Conservation (phyloP, 1,140 invertebrate genomes). For the Zaprionus inermis region DNA sequence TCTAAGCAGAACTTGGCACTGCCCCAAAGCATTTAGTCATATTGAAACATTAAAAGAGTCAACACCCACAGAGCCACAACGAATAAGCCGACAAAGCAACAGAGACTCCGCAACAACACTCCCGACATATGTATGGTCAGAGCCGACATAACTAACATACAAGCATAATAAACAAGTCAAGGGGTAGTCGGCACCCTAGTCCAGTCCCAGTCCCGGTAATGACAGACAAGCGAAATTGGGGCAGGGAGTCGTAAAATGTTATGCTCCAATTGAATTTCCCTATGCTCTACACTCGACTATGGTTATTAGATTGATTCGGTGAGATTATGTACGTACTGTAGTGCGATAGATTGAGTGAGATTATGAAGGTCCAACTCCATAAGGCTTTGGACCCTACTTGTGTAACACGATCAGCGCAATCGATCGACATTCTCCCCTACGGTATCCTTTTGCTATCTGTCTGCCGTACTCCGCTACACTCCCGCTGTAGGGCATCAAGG, state of each 20-base stretch:
- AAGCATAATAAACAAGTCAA: slow-evolving; percentile 68
- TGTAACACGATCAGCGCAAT: slow-evolving; percentile 57
- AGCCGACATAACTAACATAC: slow-evolving; percentile 22
- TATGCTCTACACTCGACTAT: slow-evolving; percentile 23
- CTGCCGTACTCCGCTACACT: slow-evolving; percentile 8
- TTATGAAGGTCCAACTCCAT: background rate
- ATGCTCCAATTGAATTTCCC: slow-evolving; percentile 31
- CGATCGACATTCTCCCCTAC: slow-evolving; percentile 21
- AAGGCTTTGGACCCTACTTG: background rate
- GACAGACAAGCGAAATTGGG: slow-evolving; percentile 34
- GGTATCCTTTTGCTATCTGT: slow-evolving; percentile 34
- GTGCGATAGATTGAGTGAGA: background rate
- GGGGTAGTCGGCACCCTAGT: slow-evolving; percentile 26
- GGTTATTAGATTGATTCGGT: background rate
- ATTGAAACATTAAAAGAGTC: slow-evolving; percentile 83
- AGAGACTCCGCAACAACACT: slow-evolving; percentile 55
- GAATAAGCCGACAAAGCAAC: slow-evolving; percentile 55
- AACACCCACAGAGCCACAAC: slow-evolving; percentile 74
- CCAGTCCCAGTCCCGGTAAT: slow-evolving; percentile 26
- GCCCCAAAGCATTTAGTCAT: slow-evolving; percentile 76
- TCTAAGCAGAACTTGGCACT: slow-evolving; percentile 47
- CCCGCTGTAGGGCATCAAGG: slow-evolving; percentile 33
- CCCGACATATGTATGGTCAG: slow-evolving; percentile 62
- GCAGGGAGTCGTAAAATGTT: slow-evolving; percentile 39
- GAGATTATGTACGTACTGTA: background rate